Evolutionary conservation across 2,797 vertebrate genomes (phyloP), one percentile per base, ranked within the genome.

Genomic region (Synanceia verrucosa): DNA sequence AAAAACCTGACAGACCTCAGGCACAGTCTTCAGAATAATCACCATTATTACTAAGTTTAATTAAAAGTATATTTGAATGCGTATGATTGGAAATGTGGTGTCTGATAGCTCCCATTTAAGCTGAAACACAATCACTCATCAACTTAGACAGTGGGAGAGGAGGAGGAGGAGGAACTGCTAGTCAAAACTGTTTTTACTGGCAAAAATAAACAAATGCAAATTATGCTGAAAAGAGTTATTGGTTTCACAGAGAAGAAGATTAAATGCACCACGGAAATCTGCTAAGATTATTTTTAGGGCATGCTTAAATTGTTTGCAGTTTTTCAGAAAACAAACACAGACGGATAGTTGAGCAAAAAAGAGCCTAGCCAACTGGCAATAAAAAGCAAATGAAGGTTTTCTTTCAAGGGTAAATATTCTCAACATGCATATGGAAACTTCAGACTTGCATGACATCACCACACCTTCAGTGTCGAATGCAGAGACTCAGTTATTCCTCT

Each of bases 221-320:
- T 44, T n/a, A 48, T 52, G 58, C 47, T 65, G 62, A 85, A 86
- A 76, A 50, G 50, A 71, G 44, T 74, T 82, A 71, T 75, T 61
- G 64, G 61, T 85, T 81, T 84, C 66, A 78, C 47, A 37, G 47
- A 55, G 43, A 68, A 51, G 56, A 55, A 70, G 76, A 90, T 77
- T 73, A 85, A 86, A 73, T 52, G 19, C 43, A 31, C 73, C 62
- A 34, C 23, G 37, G 39, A 73, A 70, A 86, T 74, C 46, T 76
- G 61, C 52, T 31, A 12, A 41, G 62, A 76, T 73, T 65, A 53
- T 61, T 80, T 68, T 77, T 60, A 61, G 51, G 64, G 53, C 18
- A 62, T 18, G 57, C 33, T 79, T 62, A 74, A 79, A 57, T 24
- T 43, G 24, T 12, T 26, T 43, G 44, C 50, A 57, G 63, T 61